A percentile compares a stretch with the other conserved stretches of the same genome.
phyloP scores from a whole-genome alignment of 2,888 invertebrate species.

The Aspidiotus rigidus region DNA sequence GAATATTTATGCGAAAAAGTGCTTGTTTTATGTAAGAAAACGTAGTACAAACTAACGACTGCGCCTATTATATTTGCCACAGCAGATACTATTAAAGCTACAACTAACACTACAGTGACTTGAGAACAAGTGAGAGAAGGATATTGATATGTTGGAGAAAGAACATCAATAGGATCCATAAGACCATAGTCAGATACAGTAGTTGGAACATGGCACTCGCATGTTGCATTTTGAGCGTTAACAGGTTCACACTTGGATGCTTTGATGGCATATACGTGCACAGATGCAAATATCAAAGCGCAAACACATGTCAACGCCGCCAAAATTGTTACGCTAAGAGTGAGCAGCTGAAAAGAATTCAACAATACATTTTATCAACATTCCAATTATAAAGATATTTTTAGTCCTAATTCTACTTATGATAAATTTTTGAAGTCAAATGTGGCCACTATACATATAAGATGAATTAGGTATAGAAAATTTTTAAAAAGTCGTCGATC shows the following conservation, averaged over 20 bases:
- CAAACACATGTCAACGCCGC: constrained; percentile 44
- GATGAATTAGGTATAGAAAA: no score
- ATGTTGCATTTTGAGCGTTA: constrained; percentile 43
- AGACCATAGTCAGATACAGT: constrained; percentile 28
- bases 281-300: constrained; percentile 43
- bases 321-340: constrained; percentile 43
- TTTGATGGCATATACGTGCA: constrained; percentile 44
- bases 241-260: constrained; percentile 44
- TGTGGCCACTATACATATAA: no score
- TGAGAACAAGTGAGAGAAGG: constrained; percentile 44
- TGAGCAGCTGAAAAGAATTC: constrained; percentile 43
- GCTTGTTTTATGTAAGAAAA: constrained; percentile 42
- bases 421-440: no score
- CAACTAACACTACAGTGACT: constrained; percentile 42
- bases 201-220: constrained; percentile 42
- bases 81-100: constrained; percentile 44
- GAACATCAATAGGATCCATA: constrained; percentile 34
- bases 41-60: constrained; percentile 44
- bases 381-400: no score
- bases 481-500: no score
- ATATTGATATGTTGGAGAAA: constrained; percentile 41
- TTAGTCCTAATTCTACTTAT: no score
- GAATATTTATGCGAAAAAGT: background rate
- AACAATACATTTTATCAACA: no score
- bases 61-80: constrained; percentile 43